Evolutionary conservation across 2,113 vertebrate species (phyloP).

Genomic region (Hydropotes inermis): DNA sequence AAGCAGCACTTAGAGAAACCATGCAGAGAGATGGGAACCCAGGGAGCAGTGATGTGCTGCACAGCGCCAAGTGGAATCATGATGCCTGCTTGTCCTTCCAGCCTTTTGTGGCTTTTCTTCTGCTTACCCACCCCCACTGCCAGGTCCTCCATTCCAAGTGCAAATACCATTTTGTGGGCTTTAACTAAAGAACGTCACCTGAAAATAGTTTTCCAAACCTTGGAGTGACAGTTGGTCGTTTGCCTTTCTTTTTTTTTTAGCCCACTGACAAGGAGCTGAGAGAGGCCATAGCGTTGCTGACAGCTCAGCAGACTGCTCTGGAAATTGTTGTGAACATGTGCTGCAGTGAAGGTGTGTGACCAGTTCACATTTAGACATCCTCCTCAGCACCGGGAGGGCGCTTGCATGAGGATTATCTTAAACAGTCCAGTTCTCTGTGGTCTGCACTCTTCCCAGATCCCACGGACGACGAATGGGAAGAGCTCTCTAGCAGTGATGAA

Average conservation of each 20-base stretch:
- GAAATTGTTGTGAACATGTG: conserved; percentile 99
- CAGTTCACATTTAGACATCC: fast-evolving
- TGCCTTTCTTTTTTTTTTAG: conserved; percentile 75
- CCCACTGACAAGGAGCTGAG: conserved; percentile 89
- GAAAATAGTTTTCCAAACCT: background rate
- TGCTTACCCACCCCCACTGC: fast-evolving
- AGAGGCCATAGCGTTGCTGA: conserved; percentile 89
- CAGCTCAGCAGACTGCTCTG: conserved; percentile 95
- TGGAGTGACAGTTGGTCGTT: background rate
- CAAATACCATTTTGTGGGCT: background rate
- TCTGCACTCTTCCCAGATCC: conserved; percentile 81
- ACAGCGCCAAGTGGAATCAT: fast-evolving
- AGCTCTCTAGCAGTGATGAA: conserved; percentile 95
- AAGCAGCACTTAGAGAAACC: background rate
- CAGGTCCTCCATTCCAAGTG: background rate
- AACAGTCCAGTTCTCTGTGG: background rate
- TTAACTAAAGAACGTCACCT: background rate
- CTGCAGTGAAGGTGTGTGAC: conserved; percentile 90
- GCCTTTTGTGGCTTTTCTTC: background rate
- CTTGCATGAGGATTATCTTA: background rate
- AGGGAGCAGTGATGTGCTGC: no score
- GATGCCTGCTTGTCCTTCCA: background rate
- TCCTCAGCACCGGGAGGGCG: background rate
- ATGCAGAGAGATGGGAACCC: background rate
- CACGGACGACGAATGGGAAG: conserved; percentile 96